Evolutionary conservation across 2,113 vertebrate species (phyloP).

Genomic region (Chamaetylas fuelleborni): DNA sequence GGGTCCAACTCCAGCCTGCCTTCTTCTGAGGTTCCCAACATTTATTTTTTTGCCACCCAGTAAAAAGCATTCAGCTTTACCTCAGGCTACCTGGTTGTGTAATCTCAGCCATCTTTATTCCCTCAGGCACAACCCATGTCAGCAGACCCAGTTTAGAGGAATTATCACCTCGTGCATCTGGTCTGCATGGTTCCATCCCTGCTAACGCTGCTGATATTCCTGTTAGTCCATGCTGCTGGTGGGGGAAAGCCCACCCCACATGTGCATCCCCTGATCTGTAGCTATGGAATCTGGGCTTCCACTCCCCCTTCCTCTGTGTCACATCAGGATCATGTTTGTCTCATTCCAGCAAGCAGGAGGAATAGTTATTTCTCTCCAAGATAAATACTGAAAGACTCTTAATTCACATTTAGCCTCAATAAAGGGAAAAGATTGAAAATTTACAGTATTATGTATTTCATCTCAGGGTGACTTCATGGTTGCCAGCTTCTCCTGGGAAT

Average conservation of each 20-base stretch:
- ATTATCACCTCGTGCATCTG: background rate
- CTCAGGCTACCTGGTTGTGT: background rate
- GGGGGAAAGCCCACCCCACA: background rate
- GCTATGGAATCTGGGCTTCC: background rate
- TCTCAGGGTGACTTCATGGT: background rate
- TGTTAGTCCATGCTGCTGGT: background rate
- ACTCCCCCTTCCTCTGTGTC: background rate
- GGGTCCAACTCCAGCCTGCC: background rate
- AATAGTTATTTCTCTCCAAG: background rate
- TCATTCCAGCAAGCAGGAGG: background rate
- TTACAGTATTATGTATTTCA: background rate
- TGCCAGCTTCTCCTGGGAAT: background rate
- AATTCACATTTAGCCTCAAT: background rate
- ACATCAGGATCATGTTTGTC: background rate
- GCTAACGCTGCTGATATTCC: rapidly evolving
- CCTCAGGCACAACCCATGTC: rapidly evolving
- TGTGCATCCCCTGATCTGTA: background rate
- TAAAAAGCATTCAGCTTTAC: background rate
- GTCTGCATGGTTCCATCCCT: rapidly evolving
- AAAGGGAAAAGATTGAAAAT: background rate
- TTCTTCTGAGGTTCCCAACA: background rate
- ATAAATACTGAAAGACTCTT: background rate
- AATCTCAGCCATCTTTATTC: background rate
- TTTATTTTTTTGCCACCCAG: background rate
- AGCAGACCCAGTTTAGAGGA: background rate